Percentiles rank a stretch among this genome's conserved stretches.
Evolutionary conservation across 1,140 invertebrate species (phyloP).

Genomic region (Listronotus bonariensis): DNA sequence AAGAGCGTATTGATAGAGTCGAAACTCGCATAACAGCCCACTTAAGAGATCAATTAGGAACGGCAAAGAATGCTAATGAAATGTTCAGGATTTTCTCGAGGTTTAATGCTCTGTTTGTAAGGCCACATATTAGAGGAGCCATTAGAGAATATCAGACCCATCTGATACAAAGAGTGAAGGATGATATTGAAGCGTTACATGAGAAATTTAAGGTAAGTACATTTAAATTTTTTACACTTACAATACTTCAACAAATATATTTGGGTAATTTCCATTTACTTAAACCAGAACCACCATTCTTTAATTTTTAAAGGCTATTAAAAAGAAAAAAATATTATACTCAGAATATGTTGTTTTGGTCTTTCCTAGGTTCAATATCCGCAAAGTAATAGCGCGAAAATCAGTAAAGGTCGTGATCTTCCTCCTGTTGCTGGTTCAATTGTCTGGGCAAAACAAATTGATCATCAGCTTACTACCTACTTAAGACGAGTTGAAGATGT

Average conservation of each 20-base stretch:
- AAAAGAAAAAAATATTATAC: too few relatives aligned
- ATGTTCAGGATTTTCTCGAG: constrained; percentile 99
- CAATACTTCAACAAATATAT: too few relatives aligned
- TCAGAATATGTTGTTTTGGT: too few relatives aligned
- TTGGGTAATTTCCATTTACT: too few relatives aligned
- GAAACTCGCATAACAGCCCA: constrained; percentile 97
- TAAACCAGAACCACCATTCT: too few relatives aligned
- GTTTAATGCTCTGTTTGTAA: constrained; percentile 97
- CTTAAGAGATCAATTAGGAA: constrained; percentile 94
- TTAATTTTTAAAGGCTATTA: too few relatives aligned
- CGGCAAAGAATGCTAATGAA: constrained; percentile 98
- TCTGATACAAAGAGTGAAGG: constrained; percentile 97
- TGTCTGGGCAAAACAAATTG: constrained; percentile 98
- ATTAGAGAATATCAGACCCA: constrained; percentile 99
- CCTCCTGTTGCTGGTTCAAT: constrained; percentile 97
- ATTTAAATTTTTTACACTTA: too few relatives aligned
- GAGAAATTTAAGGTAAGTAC: constrained; percentile 93
- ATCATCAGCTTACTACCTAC: constrained; percentile 96
- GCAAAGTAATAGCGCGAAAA: constrained; percentile 87
- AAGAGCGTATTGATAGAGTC: constrained; percentile 96
- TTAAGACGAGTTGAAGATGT: constrained; percentile 97
- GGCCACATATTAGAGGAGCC: constrained; percentile 97
- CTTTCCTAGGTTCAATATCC: constrained; percentile 80
- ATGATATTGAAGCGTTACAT: constrained; percentile 96
- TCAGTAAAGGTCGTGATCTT: constrained; percentile 90